phyloP scores from a whole-genome alignment of 2,797 vertebrate genomes.

The Chrosomus eos region DNA sequence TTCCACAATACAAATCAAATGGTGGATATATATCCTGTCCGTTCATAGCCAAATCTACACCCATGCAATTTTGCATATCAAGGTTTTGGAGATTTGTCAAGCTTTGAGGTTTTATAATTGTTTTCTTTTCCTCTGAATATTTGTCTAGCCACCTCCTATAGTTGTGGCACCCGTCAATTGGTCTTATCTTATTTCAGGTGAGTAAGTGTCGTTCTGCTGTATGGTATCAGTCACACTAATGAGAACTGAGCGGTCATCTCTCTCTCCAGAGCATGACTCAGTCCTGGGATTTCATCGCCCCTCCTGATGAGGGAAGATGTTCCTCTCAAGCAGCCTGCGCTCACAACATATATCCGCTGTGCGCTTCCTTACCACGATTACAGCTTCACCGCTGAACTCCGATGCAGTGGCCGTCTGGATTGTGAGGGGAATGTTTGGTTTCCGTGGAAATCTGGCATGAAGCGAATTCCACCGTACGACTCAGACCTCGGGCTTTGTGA shows the following conservation, averaged over 20 bases:
- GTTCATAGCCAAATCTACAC: neutral
- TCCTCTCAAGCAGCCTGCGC: conserved; percentile 12
- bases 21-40: neutral
- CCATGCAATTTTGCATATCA: conserved; percentile 7
- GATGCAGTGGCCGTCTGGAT: conserved; percentile 24
- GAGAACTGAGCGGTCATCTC: conserved; percentile 22
- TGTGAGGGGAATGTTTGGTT: conserved; percentile 43
- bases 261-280: conserved; percentile 6
- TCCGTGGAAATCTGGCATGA: conserved; percentile 51
- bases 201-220: conserved; percentile 1
- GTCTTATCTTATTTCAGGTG: conserved; percentile 28
- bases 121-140: neutral
- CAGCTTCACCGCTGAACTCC: conserved; percentile 28
- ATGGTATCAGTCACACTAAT: conserved; percentile 24
- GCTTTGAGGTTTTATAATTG: conserved; percentile 10
- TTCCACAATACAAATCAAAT: neutral
- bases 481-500: conserved; percentile 45
- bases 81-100: neutral
- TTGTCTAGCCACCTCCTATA: neutral
- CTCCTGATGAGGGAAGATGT: neutral
- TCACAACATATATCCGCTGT: conserved; percentile 43
- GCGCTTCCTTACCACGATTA: conserved; percentile 38
- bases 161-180: neutral
- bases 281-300: conserved; percentile 1
- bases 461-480: conserved; percentile 27